Conservation (phyloP, 2,113 vertebrate genomes). For the Tachysurus vachellii region DNA sequence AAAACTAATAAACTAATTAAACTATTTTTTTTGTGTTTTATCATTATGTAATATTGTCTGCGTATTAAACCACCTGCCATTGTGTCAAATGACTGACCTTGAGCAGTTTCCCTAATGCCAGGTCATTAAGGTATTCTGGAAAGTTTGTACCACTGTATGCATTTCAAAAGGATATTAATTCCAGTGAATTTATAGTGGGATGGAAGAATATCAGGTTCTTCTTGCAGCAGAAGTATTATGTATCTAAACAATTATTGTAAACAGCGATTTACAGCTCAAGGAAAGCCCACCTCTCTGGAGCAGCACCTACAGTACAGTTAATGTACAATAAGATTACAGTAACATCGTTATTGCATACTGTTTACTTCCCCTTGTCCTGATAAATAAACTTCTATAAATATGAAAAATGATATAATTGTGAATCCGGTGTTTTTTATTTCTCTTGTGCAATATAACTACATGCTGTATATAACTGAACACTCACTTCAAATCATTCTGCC, state of each 20-base stretch:
- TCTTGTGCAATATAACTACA: not conserved
- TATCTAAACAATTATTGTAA: not conserved
- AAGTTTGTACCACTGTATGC: not conserved
- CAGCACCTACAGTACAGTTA: too few relatives aligned
- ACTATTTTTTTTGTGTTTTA: not conserved
- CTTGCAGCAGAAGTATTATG: not conserved
- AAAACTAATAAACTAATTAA: too few relatives aligned
- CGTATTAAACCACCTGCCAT: not conserved
- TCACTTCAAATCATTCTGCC: not conserved
- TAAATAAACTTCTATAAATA: not conserved
- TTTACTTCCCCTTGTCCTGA: not conserved
- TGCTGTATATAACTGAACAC: not conserved
- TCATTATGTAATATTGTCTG: not conserved
- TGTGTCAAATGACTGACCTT: not conserved
- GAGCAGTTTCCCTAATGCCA: not conserved
- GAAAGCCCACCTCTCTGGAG: not conserved
- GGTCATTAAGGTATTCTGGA: not conserved
- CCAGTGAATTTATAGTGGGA: conserved; percentile 10
- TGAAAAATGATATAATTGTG: not conserved
- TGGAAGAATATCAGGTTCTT: not conserved
- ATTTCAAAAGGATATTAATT: not conserved
- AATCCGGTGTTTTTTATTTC: not conserved
- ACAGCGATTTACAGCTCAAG: not conserved
- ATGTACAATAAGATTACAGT: not conserved
- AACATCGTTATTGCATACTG: not conserved